Evolutionary conservation across 1,140 invertebrate species (phyloP).

Genomic region (Gonioctena quinquepunctata): DNA sequence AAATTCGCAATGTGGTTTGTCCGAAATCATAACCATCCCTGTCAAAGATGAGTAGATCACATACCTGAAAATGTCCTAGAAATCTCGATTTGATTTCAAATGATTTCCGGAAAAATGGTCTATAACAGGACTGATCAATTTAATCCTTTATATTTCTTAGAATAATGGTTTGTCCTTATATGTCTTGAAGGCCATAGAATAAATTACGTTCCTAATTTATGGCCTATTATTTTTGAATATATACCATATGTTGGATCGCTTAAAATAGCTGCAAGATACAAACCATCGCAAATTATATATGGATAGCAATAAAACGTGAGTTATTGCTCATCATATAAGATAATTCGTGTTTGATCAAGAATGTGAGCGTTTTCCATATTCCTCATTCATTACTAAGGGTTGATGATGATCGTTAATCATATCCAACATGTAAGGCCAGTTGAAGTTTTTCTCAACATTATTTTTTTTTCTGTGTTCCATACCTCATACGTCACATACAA

Average conservation of each 20-base stretch:
- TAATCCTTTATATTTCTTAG: not conserved
- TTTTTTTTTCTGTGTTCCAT: too few species aligned
- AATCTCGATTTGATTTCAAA: too few species aligned
- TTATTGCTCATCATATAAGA: not conserved
- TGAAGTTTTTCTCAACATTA: too few species aligned
- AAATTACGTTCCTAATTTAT: not conserved
- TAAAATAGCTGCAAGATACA: not conserved
- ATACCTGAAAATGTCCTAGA: too few species aligned
- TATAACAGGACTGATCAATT: not conserved
- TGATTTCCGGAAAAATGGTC: too few species aligned
- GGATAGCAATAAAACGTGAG: not conserved
- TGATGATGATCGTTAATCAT: not conserved
- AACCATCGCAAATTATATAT: not conserved
- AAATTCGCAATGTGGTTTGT: too few species aligned
- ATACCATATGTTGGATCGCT: not conserved
- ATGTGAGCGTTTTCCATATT: too few species aligned
- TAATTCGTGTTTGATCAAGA: not conserved
- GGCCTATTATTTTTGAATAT: not conserved
- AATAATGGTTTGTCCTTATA: not conserved
- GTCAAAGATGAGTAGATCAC: too few species aligned
- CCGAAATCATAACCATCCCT: too few species aligned
- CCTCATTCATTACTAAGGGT: too few species aligned
- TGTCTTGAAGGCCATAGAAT: not conserved
- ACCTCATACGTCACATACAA: too few species aligned
- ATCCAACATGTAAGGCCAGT: too few species aligned